Evolutionary conservation across 2,888 invertebrate genomes (phyloP).

Genomic region (Drosophila neutralis): DNA sequence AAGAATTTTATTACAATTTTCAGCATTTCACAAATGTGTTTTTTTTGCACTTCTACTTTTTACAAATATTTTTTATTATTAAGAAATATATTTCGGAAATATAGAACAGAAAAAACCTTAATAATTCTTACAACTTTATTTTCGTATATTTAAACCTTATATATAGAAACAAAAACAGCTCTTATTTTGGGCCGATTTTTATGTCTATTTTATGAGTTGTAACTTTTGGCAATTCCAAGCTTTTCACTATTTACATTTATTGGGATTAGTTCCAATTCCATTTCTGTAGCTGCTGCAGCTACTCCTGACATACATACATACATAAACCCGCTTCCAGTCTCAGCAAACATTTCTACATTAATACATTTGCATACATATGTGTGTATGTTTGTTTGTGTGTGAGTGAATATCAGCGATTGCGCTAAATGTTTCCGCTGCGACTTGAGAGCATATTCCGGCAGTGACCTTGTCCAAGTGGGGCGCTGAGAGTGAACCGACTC

Average conservation of each 20-base stretch:
- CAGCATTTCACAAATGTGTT: too few species aligned
- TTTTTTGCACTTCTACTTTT: background rate
- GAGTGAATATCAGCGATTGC: conserved; percentile 23
- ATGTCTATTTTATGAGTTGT: background rate
- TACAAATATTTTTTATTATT: background rate
- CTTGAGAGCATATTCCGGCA: conserved; percentile 31
- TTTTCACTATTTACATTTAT: background rate
- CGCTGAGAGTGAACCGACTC: background rate
- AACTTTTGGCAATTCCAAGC: background rate
- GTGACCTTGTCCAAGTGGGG: conserved; percentile 50
- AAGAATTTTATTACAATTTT: too few species aligned
- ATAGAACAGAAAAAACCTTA: background rate
- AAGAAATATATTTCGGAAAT: background rate
- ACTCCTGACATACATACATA: background rate
- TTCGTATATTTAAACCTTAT: background rate
- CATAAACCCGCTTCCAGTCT: background rate
- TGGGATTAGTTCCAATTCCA: background rate
- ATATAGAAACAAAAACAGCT: background rate
- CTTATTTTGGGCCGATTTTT: background rate
- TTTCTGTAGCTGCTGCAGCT: background rate
- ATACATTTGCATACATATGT: background rate
- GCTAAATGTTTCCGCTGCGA: conserved; percentile 50
- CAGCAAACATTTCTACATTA: background rate
- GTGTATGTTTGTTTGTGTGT: background rate
- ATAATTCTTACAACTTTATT: background rate